Evolutionary conservation across 1,140 invertebrate species (phyloP), one percentile per base, ranked within the genome.

Genomic region (Spodoptera litura): DNA sequence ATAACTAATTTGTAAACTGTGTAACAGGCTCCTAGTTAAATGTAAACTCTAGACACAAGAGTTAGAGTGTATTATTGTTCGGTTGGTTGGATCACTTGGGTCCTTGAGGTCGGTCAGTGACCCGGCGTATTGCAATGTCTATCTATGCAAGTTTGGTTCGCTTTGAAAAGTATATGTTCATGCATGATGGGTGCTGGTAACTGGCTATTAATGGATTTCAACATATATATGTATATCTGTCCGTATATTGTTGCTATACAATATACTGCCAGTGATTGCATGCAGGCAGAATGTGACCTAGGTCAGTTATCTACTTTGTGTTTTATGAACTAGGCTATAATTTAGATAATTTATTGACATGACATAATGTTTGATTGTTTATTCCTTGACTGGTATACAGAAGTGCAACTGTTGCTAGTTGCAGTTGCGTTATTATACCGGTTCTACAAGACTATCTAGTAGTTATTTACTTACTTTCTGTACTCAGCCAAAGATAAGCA

Each of bases 101-200:
- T 87, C 88, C 88, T 89, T 89, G 88, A 59, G 84, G 84, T 83
- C 85, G 88, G 87, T 87, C 82, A 88, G 86, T 84, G 86, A 88
- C 88, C 86, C 72, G 72, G 79, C 82, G 80, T 88, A 81, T 78
- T 76, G 78, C 81, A 82, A 81, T 83, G 66, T 75, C 79, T 77
- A 76, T 77, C 79, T 77, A 76, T 84, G 79, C 66, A 82, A 68
- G 56, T 62, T 64, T n/a, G 74, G 71, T 2, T n/a, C 13, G 64
- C 44, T 15, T 20, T 15, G 61, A 51, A 51, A 49, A 68, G 13
- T 68, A 10, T 53, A 68, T 53, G 38, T 53, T 53, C 20, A 52
- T 68, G 64, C 64, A 51, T 68, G 64, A 68, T 68, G 49, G 5
- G 0, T 31, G 64, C 64, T 53, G 49, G 20, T 68, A 68, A 68